Base-by-base conservation (phyloP, 2,888 invertebrate genomes). In the Phyto melanocephala region DNA sequence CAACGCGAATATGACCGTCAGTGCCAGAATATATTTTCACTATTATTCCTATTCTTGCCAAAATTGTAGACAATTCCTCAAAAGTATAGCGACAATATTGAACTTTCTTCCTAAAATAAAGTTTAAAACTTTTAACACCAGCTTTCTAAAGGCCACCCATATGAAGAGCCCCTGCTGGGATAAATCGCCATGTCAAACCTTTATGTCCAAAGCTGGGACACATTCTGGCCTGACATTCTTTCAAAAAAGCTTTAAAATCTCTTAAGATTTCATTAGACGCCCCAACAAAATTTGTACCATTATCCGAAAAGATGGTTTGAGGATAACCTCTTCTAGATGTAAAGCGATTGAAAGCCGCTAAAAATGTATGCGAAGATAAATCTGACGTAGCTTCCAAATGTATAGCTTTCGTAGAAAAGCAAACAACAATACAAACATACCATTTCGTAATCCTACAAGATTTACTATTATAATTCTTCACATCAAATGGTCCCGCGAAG, bases 291-390 rank as follows among this genome's bases (percentile, higher is more conserved):
- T 76, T 76, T 1, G 50, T 77, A 42, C 58, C 78, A 56, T 74
- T 81, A 20, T 81, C 77, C 1, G 68, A 81, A 63, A 68, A 81
- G 4, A 76, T 67, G 56, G 65, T 80, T 0, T 33, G 17, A 6
- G 67, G 58, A 42, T 67, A 68, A 10, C 60, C 42, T 42, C 77
- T 17, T 42, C 62, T 62, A 0, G 68, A 20, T 28, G 74, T 50
- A 58, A 78, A 81, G 28, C 65, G 56, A 42, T 76, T 77, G 6
- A 72, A 70, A n/a, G 22, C 58, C 0, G 17, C 6, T 7, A 45
- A 17, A 45, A 45, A 45, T 5, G 17, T 45, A 17, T n/a, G 15
- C 1, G 45, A 15, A 1, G 45, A 62, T 7, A 42, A 52, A 24
- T 35, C 50, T 0, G 62, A 62, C 1, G 50, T 62, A 2, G 40